These are phyloP conservation scores for Uropetala carovei DNA, from an alignment of 2,888 invertebrate genomes.

Conservation along the genomic window DNA sequence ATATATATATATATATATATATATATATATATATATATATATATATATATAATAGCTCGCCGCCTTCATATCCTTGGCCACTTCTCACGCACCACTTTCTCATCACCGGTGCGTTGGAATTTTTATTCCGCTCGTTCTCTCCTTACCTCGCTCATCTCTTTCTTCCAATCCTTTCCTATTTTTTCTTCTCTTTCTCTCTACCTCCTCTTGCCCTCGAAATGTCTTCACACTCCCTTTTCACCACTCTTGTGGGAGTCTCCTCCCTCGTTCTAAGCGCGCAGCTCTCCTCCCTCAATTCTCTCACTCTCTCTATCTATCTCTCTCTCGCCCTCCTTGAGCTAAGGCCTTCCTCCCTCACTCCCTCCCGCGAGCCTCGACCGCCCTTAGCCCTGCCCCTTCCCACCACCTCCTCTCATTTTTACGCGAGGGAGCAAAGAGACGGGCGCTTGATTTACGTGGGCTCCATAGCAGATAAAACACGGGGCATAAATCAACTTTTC, in stretches of 20 bases:
- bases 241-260: conserved; percentile 14
- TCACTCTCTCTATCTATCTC: conserved; percentile 67
- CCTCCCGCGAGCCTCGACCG: conserved; percentile 68
- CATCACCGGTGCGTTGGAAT: background rate
- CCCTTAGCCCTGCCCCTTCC: conserved; percentile 70
- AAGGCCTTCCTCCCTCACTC: conserved; percentile 38
- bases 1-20: background rate
- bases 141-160: background rate
- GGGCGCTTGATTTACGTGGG: conserved; percentile 47
- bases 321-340: conserved; percentile 65
- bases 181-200: background rate
- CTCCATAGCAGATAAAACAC: conserved; percentile 71
- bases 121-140: background rate
- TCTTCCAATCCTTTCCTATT: background rate
- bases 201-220: conserved; percentile 19
- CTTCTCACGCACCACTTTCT: background rate
- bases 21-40: background rate
- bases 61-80: background rate
- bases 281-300: conserved; percentile 65
- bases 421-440: conserved; percentile 66
- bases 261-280: background rate
- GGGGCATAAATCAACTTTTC: conserved; percentile 74
- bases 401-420: conserved; percentile 70
- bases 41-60: background rate
- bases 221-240: conserved; percentile 55